Base-by-base conservation (phyloP, 2,797 vertebrate species). In the Oreortyx pictus region DNA sequence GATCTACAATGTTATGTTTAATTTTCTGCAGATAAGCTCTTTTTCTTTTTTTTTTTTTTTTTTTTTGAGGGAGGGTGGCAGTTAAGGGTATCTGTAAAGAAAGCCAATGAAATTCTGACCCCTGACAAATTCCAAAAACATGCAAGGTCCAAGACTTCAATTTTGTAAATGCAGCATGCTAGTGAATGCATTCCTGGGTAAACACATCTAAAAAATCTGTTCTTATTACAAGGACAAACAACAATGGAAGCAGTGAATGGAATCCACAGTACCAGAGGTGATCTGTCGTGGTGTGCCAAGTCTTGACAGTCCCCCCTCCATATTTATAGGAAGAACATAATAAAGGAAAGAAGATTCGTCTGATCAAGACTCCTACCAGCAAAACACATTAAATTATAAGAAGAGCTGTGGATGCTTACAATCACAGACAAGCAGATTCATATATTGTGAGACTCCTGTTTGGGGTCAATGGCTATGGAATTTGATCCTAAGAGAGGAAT, bases 261-360 rank as follows among this genome's bases (percentile, higher is more conserved):
- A 93, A 89, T 91, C 75, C 47, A 9, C 52, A 77, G 74, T 29
- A 62, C 25, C 52, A 12, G 47, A 91, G 59, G 59, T 44, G 83
- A 89, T 77, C 57, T 62, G 61, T 52, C 68, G n/a, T 31, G 52
- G 57, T 2, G 4, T 54, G 52, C 71, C 27, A 74, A 71, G 27
- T 15, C 77, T 29, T 44, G 50, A 82, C 46, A 10, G 9, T 44
- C 24, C 13, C 16, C 39, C 11, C 33, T 6, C 4, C 2, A 20
- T 0, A 2, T n/a, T 44, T 31, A 94, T 20, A 83, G 9, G 14
- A 90, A 88, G 52, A 81, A 93, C 16, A 80, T 84, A 72, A 72
- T 12, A 56, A 77, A 75, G 54, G 20, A 14, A 33, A 60, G 86
- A 33, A 70, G 61, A 43, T 17, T 86, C 52, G 22, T n/a, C 79